Conservation (phyloP, 2,113 vertebrate species). For the Saguinus midas region DNA sequence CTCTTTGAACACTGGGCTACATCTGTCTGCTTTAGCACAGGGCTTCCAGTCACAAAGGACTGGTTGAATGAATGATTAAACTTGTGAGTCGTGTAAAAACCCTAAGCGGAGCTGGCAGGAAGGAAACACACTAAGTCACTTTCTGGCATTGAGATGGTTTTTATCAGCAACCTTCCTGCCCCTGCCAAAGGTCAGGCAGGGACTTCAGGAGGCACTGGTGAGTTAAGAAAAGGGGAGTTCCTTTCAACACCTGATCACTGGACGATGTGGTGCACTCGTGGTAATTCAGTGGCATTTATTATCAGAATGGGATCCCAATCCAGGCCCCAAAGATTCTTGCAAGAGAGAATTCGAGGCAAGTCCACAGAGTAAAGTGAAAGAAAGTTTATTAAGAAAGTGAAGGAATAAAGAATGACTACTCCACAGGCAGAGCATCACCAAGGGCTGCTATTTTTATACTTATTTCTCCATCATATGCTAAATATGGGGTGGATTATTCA, state of each 20-base stretch:
- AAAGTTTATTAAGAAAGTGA: no score
- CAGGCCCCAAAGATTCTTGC: no score
- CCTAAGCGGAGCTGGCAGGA: background rate
- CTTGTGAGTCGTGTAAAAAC: fast-evolving
- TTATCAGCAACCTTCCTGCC: background rate
- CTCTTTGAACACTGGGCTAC: background rate
- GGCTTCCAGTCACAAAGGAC: fast-evolving
- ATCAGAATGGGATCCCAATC: no score
- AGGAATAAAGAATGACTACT: no score
- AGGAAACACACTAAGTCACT: background rate
- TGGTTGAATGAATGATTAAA: background rate
- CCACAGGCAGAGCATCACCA: no score
- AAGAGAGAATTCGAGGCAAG: no score
- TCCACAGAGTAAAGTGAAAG: no score
- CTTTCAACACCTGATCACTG: background rate
- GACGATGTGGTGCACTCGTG: fast-evolving
- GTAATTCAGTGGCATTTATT: background rate
- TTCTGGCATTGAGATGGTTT: background rate
- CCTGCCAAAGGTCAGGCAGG: background rate
- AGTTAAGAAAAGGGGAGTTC: background rate
- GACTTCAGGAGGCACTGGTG: background rate
- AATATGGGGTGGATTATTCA: no score
- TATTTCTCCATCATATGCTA: no score
- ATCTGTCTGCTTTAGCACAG: no score
- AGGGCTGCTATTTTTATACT: no score